phyloP scores from a whole-genome alignment of 2,113 vertebrate genomes.

The Rhinopithecus roxellana region DNA sequence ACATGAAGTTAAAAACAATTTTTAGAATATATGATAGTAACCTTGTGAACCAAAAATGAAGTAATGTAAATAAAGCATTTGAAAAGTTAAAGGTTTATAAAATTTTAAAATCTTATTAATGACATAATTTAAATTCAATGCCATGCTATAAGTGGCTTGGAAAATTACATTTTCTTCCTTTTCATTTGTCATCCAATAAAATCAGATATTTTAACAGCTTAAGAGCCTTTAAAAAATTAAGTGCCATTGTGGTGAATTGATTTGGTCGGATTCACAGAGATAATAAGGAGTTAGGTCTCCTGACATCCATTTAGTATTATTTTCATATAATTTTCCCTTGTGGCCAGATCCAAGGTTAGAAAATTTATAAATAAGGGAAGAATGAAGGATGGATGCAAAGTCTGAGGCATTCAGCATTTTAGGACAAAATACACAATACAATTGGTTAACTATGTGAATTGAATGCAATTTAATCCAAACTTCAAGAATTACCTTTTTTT shows the following conservation, averaged over 20 bases:
- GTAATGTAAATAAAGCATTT: not conserved
- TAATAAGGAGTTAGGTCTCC: not conserved
- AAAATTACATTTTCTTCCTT: conserved; percentile 45
- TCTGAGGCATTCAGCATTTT: not conserved
- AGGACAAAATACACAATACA: not conserved
- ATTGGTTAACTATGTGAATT: not conserved
- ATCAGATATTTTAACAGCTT: conserved; percentile 48
- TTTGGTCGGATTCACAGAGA: conserved; percentile 7
- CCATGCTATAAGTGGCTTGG: conserved; percentile 6
- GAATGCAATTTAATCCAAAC: not conserved
- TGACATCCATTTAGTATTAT: not conserved
- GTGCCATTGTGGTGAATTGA: not conserved
- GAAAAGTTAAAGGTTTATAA: conserved; percentile 3
- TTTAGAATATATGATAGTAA: not conserved
- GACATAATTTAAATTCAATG: conserved; percentile 31
- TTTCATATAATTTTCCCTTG: not conserved
- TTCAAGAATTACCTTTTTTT: not conserved
- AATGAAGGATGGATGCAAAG: not conserved
- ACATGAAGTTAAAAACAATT: not conserved
- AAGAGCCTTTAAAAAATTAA: conserved; percentile 18
- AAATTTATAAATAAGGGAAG: not conserved
- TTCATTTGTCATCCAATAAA: conserved; percentile 20
- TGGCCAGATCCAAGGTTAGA: conserved; percentile 12
- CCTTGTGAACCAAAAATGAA: not conserved
- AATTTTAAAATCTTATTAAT: conserved; percentile 40